Percentiles rank a stretch among this genome's conserved stretches.
Evolutionary conservation across 2,113 vertebrate species (phyloP).

Genomic region (Leucosticte australis): DNA sequence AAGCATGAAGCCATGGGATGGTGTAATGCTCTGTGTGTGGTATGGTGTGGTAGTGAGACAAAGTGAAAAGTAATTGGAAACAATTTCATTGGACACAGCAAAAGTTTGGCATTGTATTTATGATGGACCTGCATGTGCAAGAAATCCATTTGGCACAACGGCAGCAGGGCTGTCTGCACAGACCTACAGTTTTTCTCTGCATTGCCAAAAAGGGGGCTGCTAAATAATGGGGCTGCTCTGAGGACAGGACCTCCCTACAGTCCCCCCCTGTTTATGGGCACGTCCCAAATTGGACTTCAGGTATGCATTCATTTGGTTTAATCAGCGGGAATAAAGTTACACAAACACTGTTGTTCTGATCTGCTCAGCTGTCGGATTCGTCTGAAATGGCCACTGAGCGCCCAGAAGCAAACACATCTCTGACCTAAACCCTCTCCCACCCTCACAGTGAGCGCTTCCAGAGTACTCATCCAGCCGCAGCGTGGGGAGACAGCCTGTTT

Average conservation of each 20-base stretch:
- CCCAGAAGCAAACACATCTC: background rate
- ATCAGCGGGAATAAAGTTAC: background rate
- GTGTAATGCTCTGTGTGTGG: background rate
- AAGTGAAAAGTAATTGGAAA: background rate
- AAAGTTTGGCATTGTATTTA: background rate
- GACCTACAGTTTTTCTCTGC: background rate
- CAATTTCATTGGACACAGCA: background rate
- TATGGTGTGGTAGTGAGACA: background rate
- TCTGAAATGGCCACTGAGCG: background rate
- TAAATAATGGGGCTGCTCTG: background rate
- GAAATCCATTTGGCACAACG: background rate
- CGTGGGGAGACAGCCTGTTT: background rate
- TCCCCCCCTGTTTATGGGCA: accelerated
- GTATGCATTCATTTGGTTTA: background rate
- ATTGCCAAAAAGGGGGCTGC: background rate
- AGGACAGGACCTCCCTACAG: background rate
- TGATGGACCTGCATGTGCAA: background rate
- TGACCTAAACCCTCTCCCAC: background rate
- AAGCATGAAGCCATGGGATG: background rate
- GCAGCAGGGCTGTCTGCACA: background rate
- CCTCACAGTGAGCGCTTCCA: background rate
- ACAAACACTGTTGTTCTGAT: background rate
- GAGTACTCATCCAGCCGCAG: background rate
- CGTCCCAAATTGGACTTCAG: background rate
- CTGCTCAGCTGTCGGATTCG: background rate